Conservation (phyloP, 2,888 invertebrate species). For the Sepioteuthis lessoniana region DNA sequence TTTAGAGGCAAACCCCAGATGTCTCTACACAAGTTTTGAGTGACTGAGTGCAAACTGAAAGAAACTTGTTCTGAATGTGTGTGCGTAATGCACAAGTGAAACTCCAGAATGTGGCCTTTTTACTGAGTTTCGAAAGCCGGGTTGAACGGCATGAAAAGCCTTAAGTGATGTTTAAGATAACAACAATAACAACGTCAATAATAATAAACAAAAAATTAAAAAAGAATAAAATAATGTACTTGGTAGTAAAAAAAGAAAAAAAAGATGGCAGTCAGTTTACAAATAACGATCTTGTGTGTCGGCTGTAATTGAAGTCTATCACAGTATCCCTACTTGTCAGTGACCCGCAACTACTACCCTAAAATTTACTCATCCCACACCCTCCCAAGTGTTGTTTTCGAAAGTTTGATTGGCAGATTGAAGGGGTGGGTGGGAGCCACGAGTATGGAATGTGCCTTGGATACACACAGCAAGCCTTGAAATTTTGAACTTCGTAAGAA, state of each 20-base stretch:
- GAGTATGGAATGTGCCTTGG: slow-evolving; percentile 11
- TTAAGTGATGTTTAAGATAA: background rate
- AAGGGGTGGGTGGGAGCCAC: background rate
- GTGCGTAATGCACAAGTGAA: background rate
- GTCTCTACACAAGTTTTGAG: background rate
- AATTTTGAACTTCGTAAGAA: background rate
- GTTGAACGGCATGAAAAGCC: background rate
- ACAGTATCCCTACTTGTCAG: slow-evolving; percentile 18
- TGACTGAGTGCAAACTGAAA: background rate
- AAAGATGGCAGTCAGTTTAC: background rate
- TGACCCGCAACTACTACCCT: background rate
- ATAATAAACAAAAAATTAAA: background rate
- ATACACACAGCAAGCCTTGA: slow-evolving; percentile 2
- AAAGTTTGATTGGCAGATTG: slow-evolving; percentile 12
- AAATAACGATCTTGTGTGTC: background rate
- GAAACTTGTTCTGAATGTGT: slow-evolving; percentile 13
- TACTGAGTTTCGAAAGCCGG: background rate
- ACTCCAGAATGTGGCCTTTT: background rate
- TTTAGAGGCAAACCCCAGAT: background rate
- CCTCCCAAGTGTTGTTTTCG: slow-evolving; percentile 33
- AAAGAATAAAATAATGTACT: background rate
- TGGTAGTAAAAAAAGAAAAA: background rate
- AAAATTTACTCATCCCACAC: background rate
- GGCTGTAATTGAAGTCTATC: slow-evolving; percentile 21
- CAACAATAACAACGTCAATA: background rate